phyloP scores from a whole-genome alignment of 2,113 vertebrate genomes.

The Hemicordylus capensis region DNA sequence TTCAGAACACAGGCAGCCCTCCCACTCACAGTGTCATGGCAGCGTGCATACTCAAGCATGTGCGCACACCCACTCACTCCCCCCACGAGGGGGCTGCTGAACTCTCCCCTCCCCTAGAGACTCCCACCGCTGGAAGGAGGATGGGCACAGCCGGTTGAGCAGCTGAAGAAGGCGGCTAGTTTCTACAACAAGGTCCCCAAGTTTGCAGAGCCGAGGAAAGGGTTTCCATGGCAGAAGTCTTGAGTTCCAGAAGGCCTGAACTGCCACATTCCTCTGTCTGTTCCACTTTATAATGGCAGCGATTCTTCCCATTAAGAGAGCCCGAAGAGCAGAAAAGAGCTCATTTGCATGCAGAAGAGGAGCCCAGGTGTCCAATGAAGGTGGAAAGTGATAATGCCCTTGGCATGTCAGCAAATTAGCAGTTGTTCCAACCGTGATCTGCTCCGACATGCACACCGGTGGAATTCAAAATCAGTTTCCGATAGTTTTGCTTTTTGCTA shows the following conservation, averaged over 20 bases:
- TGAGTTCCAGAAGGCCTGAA: background rate
- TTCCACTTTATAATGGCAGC: constrained; percentile 6
- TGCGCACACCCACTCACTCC: too few species aligned
- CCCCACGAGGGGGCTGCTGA: too few species aligned
- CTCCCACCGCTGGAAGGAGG: too few species aligned
- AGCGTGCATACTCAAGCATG: too few species aligned
- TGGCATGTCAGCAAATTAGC: constrained; percentile 36
- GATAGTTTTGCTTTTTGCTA: constrained; percentile 8
- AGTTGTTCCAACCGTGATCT: constrained; percentile 19
- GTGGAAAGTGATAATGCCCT: constrained; percentile 23
- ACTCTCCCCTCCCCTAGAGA: too few species aligned
- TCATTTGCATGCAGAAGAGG: constrained; percentile 20
- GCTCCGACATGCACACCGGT: background rate
- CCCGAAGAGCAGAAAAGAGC: background rate
- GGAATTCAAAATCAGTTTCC: constrained; percentile 8
- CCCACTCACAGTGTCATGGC: too few species aligned
- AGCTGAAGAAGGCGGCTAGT: too few species aligned
- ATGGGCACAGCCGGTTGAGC: too few species aligned
- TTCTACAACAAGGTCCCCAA: too few species aligned
- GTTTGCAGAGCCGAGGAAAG: background rate
- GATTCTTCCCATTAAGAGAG: background rate
- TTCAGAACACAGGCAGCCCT: too few species aligned
- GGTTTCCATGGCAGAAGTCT: background rate
- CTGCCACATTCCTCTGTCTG: background rate
- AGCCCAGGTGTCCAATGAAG: constrained; percentile 9